Evolutionary conservation across 35 echinoderm and acorn worm genomes (phyloP).

Genomic region (Ophiothrix spiculata): DNA sequence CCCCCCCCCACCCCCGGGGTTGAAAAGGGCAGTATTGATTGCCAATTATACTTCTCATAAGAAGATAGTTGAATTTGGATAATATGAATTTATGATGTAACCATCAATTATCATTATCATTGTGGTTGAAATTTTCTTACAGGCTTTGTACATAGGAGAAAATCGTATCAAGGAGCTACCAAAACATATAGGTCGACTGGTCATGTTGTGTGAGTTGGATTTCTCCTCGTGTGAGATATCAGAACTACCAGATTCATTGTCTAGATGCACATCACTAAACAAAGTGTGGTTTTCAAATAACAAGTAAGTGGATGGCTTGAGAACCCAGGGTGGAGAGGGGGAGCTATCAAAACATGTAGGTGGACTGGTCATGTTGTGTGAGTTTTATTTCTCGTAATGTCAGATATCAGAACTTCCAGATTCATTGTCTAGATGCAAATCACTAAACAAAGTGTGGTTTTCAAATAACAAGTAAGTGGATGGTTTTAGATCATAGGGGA

Average conservation of each 20-base stretch:
- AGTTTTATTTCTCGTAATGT: conserved; percentile 92
- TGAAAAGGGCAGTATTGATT: no score
- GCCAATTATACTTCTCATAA: no score
- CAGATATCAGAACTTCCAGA: conserved; percentile 65
- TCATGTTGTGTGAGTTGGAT: conserved; percentile 83
- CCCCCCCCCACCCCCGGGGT: no score
- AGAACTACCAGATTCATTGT: conserved; percentile 75
- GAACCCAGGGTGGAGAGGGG: not conserved
- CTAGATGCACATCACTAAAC: conserved; percentile 72
- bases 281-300: conserved; percentile 98
- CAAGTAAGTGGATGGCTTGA: conserved; percentile 46
- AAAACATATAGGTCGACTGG: conserved; percentile 57
- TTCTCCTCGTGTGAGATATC: conserved; percentile 81
- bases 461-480: conserved; percentile 87
- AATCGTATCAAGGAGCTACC: conserved; percentile 71
- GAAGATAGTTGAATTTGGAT: not conserved
- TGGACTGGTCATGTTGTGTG: conserved; percentile 57
- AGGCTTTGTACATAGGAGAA: conserved; percentile 71
- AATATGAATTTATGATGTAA: not conserved
- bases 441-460: conserved; percentile 91
- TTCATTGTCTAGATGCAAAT: conserved; percentile 75
- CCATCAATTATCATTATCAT: not conserved
- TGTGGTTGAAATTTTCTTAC: not conserved
- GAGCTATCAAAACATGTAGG: conserved; percentile 71
- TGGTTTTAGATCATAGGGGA: not conserved